A percentile compares a stretch with the other conserved stretches of the same genome.
These are phyloP conservation scores for Paedocypris sp. DNA, from an alignment of 2,113 vertebrate genomes.

Conservation along the genomic window DNA sequence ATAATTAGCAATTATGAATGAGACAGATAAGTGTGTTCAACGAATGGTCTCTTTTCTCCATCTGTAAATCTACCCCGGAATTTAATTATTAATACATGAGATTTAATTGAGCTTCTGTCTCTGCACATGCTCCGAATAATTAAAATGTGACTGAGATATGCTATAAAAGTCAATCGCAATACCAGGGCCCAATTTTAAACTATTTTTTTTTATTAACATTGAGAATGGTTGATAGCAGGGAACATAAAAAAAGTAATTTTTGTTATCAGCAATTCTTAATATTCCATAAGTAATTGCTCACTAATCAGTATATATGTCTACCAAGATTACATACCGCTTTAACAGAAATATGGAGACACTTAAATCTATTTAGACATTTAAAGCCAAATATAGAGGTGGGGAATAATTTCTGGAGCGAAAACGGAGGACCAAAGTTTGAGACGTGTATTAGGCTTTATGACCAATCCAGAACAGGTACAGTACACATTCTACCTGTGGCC, in stretches of 20 bases:
- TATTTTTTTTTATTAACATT: conserved; percentile 21
- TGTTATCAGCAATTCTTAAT: conserved; percentile 17
- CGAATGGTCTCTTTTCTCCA: conserved; percentile 28
- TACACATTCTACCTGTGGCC: no score
- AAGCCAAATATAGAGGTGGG: no score
- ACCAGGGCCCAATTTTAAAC: conserved; percentile 23
- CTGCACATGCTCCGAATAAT: conserved; percentile 35
- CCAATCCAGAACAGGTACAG: no score
- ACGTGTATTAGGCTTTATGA: no score
- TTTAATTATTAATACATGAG: conserved; percentile 39
- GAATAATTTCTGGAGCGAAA: no score
- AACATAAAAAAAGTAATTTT: conserved; percentile 17
- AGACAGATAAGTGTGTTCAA: conserved; percentile 31
- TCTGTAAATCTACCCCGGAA: conserved; percentile 27
- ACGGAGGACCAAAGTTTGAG: no score
- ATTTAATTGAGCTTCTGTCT: conserved; percentile 39
- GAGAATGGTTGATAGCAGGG: not conserved
- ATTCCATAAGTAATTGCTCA: conserved; percentile 9
- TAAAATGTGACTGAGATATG: conserved; percentile 37
- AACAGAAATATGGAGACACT: not conserved
- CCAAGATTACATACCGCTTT: conserved; percentile 16
- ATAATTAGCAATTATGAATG: conserved; percentile 32
- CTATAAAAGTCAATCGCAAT: conserved; percentile 36
- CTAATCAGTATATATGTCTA: conserved; percentile 15
- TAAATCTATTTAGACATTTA: no score